Conservation (phyloP, 2,797 vertebrate genomes). For the Acipenser transmontanus region DNA sequence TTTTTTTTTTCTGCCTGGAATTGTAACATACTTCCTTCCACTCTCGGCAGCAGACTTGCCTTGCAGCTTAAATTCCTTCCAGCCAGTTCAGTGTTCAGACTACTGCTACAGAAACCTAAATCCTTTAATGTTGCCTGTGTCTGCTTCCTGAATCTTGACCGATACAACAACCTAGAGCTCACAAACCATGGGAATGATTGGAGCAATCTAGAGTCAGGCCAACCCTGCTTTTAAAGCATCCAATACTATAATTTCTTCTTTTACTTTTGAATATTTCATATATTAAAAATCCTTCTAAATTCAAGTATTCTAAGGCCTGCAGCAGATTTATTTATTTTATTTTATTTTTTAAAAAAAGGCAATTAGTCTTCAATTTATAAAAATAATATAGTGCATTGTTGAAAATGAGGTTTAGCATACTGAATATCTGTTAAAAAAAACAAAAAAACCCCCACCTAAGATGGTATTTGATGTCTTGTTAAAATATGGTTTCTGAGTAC, state of each 20-base stretch:
- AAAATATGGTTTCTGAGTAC: too few relatives aligned
- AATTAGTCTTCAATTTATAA: constrained; percentile 8
- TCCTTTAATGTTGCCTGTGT: constrained; percentile 38
- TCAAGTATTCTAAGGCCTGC: background rate
- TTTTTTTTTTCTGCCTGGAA: constrained; percentile 13
- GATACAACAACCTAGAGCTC: constrained; percentile 30
- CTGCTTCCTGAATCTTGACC: constrained; percentile 44
- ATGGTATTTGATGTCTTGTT: too few relatives aligned
- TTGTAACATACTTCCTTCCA: constrained; percentile 14
- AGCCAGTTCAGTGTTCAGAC: constrained; percentile 30
- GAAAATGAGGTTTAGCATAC: background rate
- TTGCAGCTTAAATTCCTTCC: constrained; percentile 34
- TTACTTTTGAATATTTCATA: background rate
- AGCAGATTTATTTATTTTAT: background rate
- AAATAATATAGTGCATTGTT: background rate
- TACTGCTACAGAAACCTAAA: constrained; percentile 31
- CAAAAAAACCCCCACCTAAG: too few relatives aligned
- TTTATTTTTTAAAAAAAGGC: background rate
- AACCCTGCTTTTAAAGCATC: constrained; percentile 28
- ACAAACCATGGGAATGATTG: constrained; percentile 34
- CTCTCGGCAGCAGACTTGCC: constrained; percentile 23
- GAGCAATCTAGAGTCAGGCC: constrained; percentile 29
- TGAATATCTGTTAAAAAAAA: constrained; percentile 3
- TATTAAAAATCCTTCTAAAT: constrained; percentile 3
- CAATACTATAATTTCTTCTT: constrained; percentile 3